Evolutionary conservation across 2,797 vertebrate species (phyloP).

Genomic region (Halcyon badia): DNA sequence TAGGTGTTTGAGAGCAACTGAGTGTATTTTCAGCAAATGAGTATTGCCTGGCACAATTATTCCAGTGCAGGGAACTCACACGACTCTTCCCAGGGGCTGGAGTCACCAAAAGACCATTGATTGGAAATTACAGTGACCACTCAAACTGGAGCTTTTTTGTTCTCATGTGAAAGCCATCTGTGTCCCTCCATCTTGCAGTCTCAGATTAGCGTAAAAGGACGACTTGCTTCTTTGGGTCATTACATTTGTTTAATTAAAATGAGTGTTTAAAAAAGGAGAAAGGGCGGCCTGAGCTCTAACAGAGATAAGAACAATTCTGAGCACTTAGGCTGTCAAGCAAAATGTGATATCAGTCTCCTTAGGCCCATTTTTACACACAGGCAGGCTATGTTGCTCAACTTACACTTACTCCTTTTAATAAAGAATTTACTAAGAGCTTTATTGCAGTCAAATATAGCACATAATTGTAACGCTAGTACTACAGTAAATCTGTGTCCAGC

Average conservation of each 20-base stretch:
- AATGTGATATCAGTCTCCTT: neutral
- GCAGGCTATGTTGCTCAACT: neutral
- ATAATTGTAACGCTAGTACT: neutral
- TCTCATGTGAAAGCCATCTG: neutral
- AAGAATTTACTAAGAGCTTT: neutral
- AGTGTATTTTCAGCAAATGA: neutral
- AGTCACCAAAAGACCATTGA: conserved; percentile 4
- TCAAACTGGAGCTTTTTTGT: neutral
- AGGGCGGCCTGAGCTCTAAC: neutral
- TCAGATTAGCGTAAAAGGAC: neutral
- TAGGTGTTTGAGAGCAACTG: conserved; percentile 38
- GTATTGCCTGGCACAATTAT: neutral
- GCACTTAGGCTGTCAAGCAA: neutral
- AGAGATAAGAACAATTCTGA: neutral
- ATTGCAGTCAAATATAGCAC: neutral
- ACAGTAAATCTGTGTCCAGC: neutral
- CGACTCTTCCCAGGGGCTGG: conserved; percentile 3
- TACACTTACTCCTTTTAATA: neutral
- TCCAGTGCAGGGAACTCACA: neutral
- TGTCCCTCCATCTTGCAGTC: neutral
- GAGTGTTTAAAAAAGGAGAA: neutral
- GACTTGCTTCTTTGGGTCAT: neutral
- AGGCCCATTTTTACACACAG: neutral
- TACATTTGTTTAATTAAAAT: neutral
- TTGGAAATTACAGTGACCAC: conserved; percentile 10